Conservation (phyloP, 1,140 invertebrate species). For the Neelides sp. region DNA sequence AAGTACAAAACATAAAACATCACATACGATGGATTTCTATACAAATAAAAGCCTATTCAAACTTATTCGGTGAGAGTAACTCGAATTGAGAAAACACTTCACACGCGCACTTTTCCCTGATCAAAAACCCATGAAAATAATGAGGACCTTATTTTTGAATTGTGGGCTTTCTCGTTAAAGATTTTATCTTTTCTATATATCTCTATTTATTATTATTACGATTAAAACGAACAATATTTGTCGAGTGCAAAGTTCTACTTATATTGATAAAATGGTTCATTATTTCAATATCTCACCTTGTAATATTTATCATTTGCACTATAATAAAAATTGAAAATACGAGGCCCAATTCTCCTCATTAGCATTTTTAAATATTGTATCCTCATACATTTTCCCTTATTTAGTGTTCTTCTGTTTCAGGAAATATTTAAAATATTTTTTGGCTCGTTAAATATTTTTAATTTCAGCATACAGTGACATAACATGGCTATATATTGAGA, state of each 20-base stretch:
- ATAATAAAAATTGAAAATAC: background rate
- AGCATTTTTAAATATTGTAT: too few relatives aligned
- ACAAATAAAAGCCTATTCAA: background rate
- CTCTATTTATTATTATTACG: background rate
- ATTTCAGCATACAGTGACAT: too few relatives aligned
- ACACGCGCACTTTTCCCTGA: background rate
- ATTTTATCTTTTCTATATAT: background rate
- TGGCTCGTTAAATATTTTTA: too few relatives aligned
- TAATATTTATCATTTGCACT: background rate
- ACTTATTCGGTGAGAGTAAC: background rate
- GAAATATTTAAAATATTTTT: too few relatives aligned
- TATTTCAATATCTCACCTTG: background rate
- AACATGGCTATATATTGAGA: too few relatives aligned
- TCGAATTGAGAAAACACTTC: background rate
- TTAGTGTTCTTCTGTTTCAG: too few relatives aligned
- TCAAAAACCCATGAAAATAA: conserved; percentile 4
- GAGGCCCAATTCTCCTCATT: too few relatives aligned
- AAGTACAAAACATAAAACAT: too few relatives aligned
- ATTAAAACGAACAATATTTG: background rate
- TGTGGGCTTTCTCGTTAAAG: too few relatives aligned
- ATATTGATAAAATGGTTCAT: background rate
- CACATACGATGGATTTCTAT: background rate
- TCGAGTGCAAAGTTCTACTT: background rate
- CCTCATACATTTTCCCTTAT: too few relatives aligned
- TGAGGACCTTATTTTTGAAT: conserved; percentile 1